A percentile compares a stretch with the other conserved stretches of the same genome.
Conservation (phyloP, 2,113 vertebrate genomes). For the Calyptomena viridis region DNA sequence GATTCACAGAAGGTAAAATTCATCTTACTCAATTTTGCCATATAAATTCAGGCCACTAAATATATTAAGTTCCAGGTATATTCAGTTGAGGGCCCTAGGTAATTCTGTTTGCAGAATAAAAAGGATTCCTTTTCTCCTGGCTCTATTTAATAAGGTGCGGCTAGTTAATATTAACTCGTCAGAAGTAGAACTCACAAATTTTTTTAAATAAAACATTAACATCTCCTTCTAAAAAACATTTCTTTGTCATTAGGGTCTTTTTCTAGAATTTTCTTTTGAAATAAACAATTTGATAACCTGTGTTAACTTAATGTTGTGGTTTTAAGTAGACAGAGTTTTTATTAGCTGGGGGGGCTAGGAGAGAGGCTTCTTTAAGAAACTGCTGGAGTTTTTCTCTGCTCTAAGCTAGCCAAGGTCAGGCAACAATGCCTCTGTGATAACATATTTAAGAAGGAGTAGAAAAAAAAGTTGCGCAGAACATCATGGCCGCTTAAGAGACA, state of each 20-base stretch:
- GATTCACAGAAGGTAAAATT: background rate
- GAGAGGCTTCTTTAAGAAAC: too few species aligned
- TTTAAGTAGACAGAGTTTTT: too few species aligned
- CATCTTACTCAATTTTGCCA: background rate
- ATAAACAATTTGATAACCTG: background rate
- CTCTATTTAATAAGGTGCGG: background rate
- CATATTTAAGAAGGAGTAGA: too few species aligned
- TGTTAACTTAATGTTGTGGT: too few species aligned
- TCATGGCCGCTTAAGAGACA: too few species aligned
- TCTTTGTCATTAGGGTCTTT: fast-evolving
- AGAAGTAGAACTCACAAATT: background rate
- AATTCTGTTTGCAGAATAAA: background rate
- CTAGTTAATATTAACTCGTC: background rate
- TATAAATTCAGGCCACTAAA: background rate
- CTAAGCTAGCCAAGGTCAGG: too few species aligned
- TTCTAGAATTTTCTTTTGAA: background rate
- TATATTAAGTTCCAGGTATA: background rate
- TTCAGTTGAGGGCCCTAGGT: background rate
- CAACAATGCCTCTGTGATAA: too few species aligned
- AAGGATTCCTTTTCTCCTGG: background rate
- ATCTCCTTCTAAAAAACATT: background rate
- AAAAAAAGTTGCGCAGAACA: too few species aligned
- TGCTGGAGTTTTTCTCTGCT: too few species aligned
- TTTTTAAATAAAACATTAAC: background rate
- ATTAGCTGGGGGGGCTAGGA: too few species aligned